Base-by-base conservation (phyloP, 2,888 invertebrate genomes). In the Euclidia mi region DNA sequence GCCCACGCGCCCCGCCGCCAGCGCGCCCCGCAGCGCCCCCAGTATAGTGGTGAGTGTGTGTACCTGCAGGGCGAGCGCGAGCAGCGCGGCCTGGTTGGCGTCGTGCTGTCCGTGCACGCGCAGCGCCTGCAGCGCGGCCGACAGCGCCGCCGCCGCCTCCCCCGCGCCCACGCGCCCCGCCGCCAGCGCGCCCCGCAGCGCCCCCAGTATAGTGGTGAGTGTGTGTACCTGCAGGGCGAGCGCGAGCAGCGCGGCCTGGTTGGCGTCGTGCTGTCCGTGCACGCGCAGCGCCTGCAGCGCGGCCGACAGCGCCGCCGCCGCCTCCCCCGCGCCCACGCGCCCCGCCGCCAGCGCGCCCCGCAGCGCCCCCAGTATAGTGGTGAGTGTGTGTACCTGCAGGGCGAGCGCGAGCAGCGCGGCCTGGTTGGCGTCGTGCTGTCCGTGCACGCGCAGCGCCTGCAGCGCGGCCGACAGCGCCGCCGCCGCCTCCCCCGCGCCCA, bases 101-200 rank as follows among this genome's bases (percentile, higher is more conserved):
- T 98, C 98, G 85, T 98, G 98, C 82, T 98, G 98, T 0, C 99
- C 99, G 82, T 98, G 98, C 60, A 97, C 93, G 65, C 98, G 97
- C 61, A 99, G 95, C 42, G 98, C 98, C 69, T 96, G 96, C 56
- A 98, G 93, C 65, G 98, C 96, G 1, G 97, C 96, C 0, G 96
- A 96, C 88, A 98, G 96, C 41, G 98, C 96, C 74, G 97, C 87
- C 77, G 65, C 57, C n/a, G 93, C 94, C 74, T 91, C 92, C 35
- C 56, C 75, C 6, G 85, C 83, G 56, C 84, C 95, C 95, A 69
- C 95, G 88, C 77, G 95, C 94, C 75, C 95, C 42, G 79, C 57
- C 79, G 66, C 42, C 96, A 95, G 55, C 43, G 76, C 76, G 10
- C 45, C 69, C 1, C 77, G 74, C 58, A 95, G 96, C 95, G 69